Percentiles rank a stretch among this genome's conserved stretches.
Evolutionary conservation across 2,888 invertebrate species (phyloP).

Genomic region (Chrysotoxum bicinctum): DNA sequence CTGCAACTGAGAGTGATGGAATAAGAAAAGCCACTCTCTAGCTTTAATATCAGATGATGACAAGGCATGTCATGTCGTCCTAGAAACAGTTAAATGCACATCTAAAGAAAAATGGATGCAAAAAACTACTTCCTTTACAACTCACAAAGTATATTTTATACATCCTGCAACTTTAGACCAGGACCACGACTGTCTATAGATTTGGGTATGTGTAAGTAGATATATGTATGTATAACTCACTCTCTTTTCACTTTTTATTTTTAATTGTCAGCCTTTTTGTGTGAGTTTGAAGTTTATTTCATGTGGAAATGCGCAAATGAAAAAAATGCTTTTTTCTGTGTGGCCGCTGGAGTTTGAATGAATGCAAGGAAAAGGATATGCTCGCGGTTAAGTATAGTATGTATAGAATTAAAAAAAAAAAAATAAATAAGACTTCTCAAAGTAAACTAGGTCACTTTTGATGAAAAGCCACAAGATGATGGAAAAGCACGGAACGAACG

Average conservation of each 20-base stretch:
- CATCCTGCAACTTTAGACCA: constrained; percentile 17
- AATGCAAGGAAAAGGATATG: constrained; percentile 34
- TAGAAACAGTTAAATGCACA: constrained; percentile 29
- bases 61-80: constrained; percentile 13
- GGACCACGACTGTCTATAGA: not conserved
- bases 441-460: constrained; percentile 63
- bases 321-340: constrained; percentile 29
- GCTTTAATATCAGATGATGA: not conserved
- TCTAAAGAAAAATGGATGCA: constrained; percentile 22
- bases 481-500: constrained; percentile 1
- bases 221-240: not conserved
- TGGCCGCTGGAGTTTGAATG: not conserved
- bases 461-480: constrained; percentile 64
- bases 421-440: constrained; percentile 17
- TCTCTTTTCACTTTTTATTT: constrained; percentile 46
- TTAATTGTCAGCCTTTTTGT: constrained; percentile 66
- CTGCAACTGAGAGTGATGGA: not conserved
- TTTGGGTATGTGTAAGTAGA: not conserved
- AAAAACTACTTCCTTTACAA: constrained; percentile 11
- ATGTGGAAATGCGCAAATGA: constrained; percentile 46
- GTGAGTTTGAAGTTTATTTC: constrained; percentile 53
- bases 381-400: constrained; percentile 28
- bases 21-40: constrained; percentile 10
- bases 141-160: constrained; percentile 29
- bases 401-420: not conserved